These are phyloP conservation scores for Piscicola geometra DNA, from an alignment of 2,888 invertebrate genomes.

Conservation along the genomic window DNA sequence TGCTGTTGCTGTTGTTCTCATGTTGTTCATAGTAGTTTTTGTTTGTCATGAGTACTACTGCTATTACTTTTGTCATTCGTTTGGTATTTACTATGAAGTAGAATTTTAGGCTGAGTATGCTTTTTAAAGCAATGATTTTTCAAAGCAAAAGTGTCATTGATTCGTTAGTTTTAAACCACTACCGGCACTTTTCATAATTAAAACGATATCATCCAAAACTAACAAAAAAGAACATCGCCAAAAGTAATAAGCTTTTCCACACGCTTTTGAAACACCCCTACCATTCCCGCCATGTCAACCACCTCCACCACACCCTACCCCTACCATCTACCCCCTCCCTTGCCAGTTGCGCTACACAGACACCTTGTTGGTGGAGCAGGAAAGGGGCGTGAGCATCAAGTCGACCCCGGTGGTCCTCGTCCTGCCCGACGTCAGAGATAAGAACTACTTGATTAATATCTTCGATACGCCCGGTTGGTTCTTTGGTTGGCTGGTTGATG, in stretches of 20 bases:
- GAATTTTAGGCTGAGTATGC: neutral
- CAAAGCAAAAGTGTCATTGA: too few relatives aligned
- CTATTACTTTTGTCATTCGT: neutral
- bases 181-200: too few relatives aligned
- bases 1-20: too few relatives aligned
- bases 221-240: too few relatives aligned
- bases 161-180: too few relatives aligned
- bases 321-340: too few relatives aligned
- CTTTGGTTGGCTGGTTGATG: neutral
- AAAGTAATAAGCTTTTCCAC: too few relatives aligned
- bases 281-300: too few relatives aligned
- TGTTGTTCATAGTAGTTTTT: neutral
- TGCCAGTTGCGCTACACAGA: conserved; percentile 78
- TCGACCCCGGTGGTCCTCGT: conserved; percentile 89
- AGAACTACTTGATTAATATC: conserved; percentile 92
- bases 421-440: conserved; percentile 85
- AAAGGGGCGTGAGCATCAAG: conserved; percentile 91
- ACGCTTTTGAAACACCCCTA: too few relatives aligned
- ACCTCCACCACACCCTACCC: too few relatives aligned
- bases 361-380: conserved; percentile 88
- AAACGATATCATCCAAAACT: too few relatives aligned
- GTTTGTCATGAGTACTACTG: neutral
- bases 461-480: conserved; percentile 76
- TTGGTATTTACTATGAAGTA: neutral
- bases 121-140: neutral